phyloP scores from a whole-genome alignment of 2,113 vertebrate genomes.

The Semicossyphus pulcher region DNA sequence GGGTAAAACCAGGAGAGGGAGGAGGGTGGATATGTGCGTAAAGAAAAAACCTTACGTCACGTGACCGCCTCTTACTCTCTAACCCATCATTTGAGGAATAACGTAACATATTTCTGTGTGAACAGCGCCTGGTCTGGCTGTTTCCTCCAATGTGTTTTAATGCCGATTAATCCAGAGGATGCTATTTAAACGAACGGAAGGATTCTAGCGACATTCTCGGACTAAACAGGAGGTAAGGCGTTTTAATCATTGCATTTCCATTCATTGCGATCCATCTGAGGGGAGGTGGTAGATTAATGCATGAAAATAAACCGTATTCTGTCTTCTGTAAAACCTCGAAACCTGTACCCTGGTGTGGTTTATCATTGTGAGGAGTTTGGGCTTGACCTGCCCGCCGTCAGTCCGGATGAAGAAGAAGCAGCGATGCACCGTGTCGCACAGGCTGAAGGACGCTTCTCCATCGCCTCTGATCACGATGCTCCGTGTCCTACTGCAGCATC shows the following conservation, averaged over 20 bases:
- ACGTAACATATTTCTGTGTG: conserved; percentile 29
- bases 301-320: neutral
- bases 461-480: conserved; percentile 66
- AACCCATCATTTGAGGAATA: conserved; percentile 54
- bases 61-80: conserved; percentile 66
- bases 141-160: conserved; percentile 7
- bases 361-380: neutral
- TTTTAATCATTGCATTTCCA: conserved; percentile 40
- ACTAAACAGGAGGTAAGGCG: conserved; percentile 68
- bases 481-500: conserved; percentile 59
- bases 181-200: conserved; percentile 40
- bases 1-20: conserved; percentile 4
- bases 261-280: conserved; percentile 34
- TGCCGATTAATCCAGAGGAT: conserved; percentile 49
- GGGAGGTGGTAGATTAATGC: neutral
- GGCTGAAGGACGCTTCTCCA: conserved; percentile 78
- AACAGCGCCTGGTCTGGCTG: neutral
- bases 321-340: neutral
- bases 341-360: neutral
- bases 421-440: conserved; percentile 45
- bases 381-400: conserved; percentile 25
- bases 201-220: conserved; percentile 54
- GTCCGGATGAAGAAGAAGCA: conserved; percentile 40
- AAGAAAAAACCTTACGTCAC: conserved; percentile 65
- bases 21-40: conserved; percentile 35